Percentiles rank a stretch among this genome's conserved stretches.
These are phyloP conservation scores for Dusona sp. DNA, from an alignment of 2,888 invertebrate genomes.

Conservation along the genomic window DNA sequence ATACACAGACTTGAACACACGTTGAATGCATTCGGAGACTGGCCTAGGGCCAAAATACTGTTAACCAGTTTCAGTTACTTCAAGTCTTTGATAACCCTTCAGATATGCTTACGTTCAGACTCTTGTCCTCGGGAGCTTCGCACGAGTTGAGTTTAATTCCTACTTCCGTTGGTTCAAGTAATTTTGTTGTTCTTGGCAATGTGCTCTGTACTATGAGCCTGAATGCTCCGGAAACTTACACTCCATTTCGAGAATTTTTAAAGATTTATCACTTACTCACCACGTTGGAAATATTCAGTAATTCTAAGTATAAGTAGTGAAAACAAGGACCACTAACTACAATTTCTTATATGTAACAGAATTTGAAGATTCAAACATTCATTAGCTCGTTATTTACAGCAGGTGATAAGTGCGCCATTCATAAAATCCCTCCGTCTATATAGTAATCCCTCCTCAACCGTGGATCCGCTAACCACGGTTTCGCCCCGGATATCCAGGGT, in stretches of 20 bases:
- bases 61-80: slow-evolving; percentile 31
- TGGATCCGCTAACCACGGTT: no score
- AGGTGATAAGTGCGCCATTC: neutral
- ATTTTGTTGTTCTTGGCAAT: slow-evolving; percentile 3
- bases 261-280: neutral
- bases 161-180: neutral
- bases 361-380: no score
- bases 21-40: slow-evolving; percentile 38
- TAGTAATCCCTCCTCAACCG: no score
- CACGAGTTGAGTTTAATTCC: slow-evolving; percentile 51
- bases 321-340: no score
- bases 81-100: slow-evolving; percentile 46
- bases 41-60: slow-evolving; percentile 23
- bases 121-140: slow-evolving; percentile 32
- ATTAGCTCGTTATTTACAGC: neutral
- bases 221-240: neutral
- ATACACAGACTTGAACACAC: slow-evolving; percentile 15
- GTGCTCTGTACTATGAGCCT: neutral
- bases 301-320: neutral
- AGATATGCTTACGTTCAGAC: slow-evolving; percentile 42
- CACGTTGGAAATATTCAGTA: neutral
- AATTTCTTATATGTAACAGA: no score
- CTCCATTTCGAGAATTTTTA: neutral
- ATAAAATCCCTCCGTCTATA: no score
- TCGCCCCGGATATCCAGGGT: no score